phyloP scores from a whole-genome alignment of 2,113 vertebrate species.

The Hemibagrus wyckioides region DNA sequence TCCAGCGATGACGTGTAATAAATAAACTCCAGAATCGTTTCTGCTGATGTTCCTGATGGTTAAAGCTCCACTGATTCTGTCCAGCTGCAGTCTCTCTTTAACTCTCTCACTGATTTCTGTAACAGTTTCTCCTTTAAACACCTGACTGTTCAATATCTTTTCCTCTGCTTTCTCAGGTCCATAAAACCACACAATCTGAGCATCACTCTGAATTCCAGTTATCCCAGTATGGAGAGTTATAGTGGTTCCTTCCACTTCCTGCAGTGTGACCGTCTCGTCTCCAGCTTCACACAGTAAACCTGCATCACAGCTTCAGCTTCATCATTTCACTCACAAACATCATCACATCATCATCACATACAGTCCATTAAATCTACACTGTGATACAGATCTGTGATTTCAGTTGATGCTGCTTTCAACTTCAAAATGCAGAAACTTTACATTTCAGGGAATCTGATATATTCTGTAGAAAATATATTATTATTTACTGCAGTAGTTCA shows the following conservation, averaged over 20 bases:
- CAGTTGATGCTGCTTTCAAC: background rate
- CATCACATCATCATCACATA: background rate
- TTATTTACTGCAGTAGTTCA: background rate
- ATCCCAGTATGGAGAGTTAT: background rate
- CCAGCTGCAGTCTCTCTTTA: too few species aligned
- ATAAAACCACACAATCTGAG: too few species aligned
- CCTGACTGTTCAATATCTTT: background rate
- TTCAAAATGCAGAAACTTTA: background rate
- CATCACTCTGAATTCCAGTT: background rate
- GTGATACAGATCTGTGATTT: background rate
- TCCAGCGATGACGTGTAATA: too few species aligned
- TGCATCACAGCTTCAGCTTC: too few species aligned
- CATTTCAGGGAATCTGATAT: background rate
- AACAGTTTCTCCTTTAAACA: background rate
- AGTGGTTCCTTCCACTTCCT: conserved; percentile 33
- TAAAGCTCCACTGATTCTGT: too few species aligned
- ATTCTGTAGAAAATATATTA: background rate
- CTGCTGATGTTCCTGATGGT: too few species aligned
- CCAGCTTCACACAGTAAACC: too few species aligned
- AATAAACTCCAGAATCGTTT: too few species aligned
- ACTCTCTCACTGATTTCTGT: too few species aligned
- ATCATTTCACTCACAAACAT: too few species aligned
- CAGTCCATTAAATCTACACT: background rate
- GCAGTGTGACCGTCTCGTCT: background rate
- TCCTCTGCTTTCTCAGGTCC: too few species aligned